Evolutionary conservation across 2,888 invertebrate species (phyloP).

Genomic region (Sabatieria punctata): DNA sequence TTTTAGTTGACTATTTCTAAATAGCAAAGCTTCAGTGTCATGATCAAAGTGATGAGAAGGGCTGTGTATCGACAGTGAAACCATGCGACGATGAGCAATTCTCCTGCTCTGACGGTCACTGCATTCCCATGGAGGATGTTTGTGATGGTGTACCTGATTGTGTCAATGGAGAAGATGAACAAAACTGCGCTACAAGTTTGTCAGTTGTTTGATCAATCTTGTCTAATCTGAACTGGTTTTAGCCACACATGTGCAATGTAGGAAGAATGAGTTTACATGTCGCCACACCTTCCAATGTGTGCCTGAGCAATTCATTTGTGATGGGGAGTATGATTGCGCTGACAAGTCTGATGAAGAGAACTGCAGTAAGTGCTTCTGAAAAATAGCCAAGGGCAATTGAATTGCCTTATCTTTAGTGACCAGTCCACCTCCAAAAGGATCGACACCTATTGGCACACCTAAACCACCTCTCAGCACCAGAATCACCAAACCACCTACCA

Average conservation of each 20-base stretch:
- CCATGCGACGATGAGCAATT: constrained; percentile 2
- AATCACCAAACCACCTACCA: background rate
- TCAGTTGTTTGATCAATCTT: too few species aligned
- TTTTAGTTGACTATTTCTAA: background rate
- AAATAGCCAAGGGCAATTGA: background rate
- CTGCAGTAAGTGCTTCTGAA: background rate
- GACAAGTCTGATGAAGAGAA: constrained; percentile 8
- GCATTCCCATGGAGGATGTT: background rate
- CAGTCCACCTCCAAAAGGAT: background rate
- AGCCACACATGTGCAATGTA: background rate
- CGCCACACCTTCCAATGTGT: constrained; percentile 1
- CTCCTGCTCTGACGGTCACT: background rate
- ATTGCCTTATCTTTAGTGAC: background rate
- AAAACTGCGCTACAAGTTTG: background rate
- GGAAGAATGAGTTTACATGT: constrained; percentile 4
- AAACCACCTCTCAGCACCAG: background rate
- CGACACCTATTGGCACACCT: background rate
- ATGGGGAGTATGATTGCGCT: constrained; percentile 7
- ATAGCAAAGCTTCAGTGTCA: background rate
- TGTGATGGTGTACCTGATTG: constrained; percentile 7
- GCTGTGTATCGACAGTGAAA: background rate
- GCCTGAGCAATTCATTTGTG: constrained; percentile 3
- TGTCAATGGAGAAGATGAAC: constrained; percentile 1
- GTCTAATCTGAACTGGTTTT: background rate
- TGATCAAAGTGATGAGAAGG: constrained; percentile 4